Conservation (phyloP, 2,113 vertebrate genomes). For the Murina feae region DNA sequence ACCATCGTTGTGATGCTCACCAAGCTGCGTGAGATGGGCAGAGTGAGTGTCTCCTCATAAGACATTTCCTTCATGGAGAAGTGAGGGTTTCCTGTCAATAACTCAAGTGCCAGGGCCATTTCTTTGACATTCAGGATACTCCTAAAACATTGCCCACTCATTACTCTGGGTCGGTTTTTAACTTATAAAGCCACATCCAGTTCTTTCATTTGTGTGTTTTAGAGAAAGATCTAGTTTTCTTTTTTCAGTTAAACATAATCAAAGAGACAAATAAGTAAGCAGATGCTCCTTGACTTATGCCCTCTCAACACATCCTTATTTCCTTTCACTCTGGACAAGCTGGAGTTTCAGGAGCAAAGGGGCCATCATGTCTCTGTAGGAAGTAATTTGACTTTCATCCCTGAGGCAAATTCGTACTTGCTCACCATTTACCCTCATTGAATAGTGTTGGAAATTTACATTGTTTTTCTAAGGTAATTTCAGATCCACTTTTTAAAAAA, state of each 20-base stretch:
- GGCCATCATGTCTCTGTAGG: background rate
- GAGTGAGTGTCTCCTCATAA: constrained; percentile 83
- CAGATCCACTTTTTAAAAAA: background rate
- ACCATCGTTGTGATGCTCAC: constrained; percentile 99
- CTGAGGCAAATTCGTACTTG: background rate
- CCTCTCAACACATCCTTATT: background rate
- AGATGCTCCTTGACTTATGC: background rate
- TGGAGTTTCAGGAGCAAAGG: background rate
- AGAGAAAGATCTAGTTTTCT: background rate
- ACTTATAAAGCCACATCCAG: background rate
- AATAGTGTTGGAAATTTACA: background rate
- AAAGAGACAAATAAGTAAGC: background rate
- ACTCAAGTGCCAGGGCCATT: background rate
- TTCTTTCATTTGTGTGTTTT: background rate
- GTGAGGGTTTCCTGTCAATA: background rate
- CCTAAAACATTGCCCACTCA: background rate
- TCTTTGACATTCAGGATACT: background rate
- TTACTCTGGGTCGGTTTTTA: background rate
- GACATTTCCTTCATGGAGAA: background rate
- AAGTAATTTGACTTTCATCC: background rate
- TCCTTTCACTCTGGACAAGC: background rate
- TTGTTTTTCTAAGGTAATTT: background rate
- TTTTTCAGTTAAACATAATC: background rate
- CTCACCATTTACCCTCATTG: background rate
- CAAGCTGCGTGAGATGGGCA: constrained; percentile 98